These are phyloP conservation scores for Hirudinaria manillensis DNA, from an alignment of 2,888 invertebrate species.

Conservation along the genomic window DNA sequence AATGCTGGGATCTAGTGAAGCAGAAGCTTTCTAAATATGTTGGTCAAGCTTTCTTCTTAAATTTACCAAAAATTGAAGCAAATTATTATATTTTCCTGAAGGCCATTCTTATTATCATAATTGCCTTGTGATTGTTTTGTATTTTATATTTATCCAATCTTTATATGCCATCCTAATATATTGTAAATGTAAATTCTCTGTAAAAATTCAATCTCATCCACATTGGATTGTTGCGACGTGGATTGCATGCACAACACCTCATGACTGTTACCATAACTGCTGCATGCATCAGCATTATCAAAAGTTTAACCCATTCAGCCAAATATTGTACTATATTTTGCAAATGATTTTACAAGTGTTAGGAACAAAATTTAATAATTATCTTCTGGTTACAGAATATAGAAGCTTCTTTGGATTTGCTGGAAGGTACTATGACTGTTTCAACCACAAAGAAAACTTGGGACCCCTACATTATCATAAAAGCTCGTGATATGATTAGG, in stretches of 20 bases:
- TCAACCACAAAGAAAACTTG: constrained; percentile 87
- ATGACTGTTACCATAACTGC: no score
- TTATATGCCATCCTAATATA: neutral
- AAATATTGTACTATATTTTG: no score
- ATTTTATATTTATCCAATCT: neutral
- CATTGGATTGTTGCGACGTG: no score
- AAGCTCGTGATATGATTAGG: constrained; percentile 91
- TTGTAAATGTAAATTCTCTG: neutral
- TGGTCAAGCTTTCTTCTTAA: constrained; percentile 35
- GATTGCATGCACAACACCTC: no score
- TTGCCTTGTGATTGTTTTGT: no score
- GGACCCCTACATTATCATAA: constrained; percentile 94
- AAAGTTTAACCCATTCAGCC: no score
- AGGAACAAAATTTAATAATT: no score
- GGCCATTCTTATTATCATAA: neutral
- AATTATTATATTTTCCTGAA: neutral
- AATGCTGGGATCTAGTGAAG: constrained; percentile 90
- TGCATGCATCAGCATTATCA: no score
- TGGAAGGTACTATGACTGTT: constrained; percentile 90
- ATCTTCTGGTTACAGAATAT: constrained; percentile 57
- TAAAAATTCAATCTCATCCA: no score
- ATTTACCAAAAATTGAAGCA: neutral
- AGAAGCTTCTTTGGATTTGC: constrained; percentile 79
- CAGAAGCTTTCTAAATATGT: constrained; percentile 72
- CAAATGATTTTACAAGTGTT: no score